Evolutionary conservation across 2,797 vertebrate species (phyloP), one percentile per base, ranked within the genome.

Genomic region (Synaphobranchus kaupii): DNA sequence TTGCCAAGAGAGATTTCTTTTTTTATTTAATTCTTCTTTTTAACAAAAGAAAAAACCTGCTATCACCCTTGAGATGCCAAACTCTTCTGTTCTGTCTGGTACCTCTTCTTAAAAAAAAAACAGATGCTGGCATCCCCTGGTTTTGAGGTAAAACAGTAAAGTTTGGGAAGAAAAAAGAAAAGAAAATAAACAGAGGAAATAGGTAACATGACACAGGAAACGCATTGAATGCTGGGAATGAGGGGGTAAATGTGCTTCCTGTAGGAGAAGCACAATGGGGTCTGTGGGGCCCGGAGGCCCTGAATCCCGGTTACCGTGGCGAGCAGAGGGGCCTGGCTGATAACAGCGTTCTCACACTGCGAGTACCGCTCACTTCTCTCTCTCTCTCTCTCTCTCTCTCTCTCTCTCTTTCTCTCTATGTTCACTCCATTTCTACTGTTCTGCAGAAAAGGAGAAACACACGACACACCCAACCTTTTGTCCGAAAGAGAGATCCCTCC

Each of bases 121-220:
- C 81, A 93, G 93, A 92, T 92, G 93, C 93, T 94, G 90, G 92
- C 93, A 94, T 95, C 93, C 91, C 86, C 82, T 92, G 89, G 85
- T 90, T 92, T 89, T 89, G 93, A 92, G 91, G 90, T 90, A 88
- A 91, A 54, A 68, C 31, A 68, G 60, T 92, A 85, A 85, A 82
- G 84, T 63, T 52, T 88, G 31, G 39, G 66, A 60, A 80, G 54
- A 86, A 84, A 85, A 90, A 94, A 95, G 94, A 95, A 96, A 96
- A 95, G 94, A 96, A 96, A 96, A 96, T 96, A 96, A 96, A 96
- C 95, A 96, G 94, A 95, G 96, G 96, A 96, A 90, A 87, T 94
- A n/a, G 94, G 93, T 94, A 95, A 96, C 95, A 94, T 96, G 95
- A 96, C 95, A 96, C 95, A 96, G 96, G 96, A 96, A 96, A 96